A percentile compares a stretch with the other conserved stretches of the same genome.
Evolutionary conservation across 1,140 invertebrate genomes (phyloP).

Genomic region (fruit fly (Drosophila melanogaster)): Release_6_plus_ISO1_MT NT_033779.5:17312501-17313000

Average conservation of each 20-base stretch:
- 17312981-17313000: neutral
- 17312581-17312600: slow-evolving; percentile 43
- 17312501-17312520: slow-evolving; percentile 29
- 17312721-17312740: slow-evolving; percentile 51
- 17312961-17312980: slow-evolving; percentile 3
- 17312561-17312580: slow-evolving; percentile 21
- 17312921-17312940: slow-evolving; percentile 61
- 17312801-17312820: slow-evolving; percentile 71
- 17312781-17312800: slow-evolving; percentile 79
- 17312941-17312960: slow-evolving; percentile 63
- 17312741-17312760: slow-evolving; percentile 74
- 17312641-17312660: slow-evolving; percentile 44
- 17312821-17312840: slow-evolving; percentile 41
- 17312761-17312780: slow-evolving; percentile 74
- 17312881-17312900: neutral
- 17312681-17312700: slow-evolving; percentile 55
- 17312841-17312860: slow-evolving; percentile 53
- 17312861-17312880: slow-evolving; percentile 22
- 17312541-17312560: slow-evolving; percentile 52
- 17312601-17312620: slow-evolving; percentile 51
- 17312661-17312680: slow-evolving; percentile 42
- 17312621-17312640: slow-evolving; percentile 49
- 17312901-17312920: slow-evolving; percentile 55
- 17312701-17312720: slow-evolving; percentile 71
- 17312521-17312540: slow-evolving; percentile 14